These are phyloP conservation scores for Otolemur crassicaudatus DNA, from an alignment of 2,797 vertebrate species.

Conservation along the genomic window DNA sequence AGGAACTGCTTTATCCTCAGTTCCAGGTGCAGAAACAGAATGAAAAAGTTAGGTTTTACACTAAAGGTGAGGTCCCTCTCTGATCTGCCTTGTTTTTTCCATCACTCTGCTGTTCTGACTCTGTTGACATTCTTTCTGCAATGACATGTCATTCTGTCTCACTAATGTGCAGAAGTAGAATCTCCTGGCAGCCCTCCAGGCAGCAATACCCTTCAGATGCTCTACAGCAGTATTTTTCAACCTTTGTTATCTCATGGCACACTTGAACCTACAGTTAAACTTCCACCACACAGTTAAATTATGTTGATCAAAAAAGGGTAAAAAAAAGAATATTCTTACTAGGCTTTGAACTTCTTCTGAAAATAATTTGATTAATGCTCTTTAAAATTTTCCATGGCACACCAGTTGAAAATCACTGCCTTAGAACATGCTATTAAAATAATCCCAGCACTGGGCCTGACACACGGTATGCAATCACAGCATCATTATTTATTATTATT, in stretches of 20 bases:
- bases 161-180: background rate
- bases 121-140: background rate
- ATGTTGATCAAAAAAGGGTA: no score
- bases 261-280: no score
- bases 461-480: background rate
- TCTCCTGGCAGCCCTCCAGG: background rate
- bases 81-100: background rate
- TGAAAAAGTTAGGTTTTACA: conserved; percentile 1
- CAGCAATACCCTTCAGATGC: background rate
- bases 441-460: background rate
- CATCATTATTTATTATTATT: background rate
- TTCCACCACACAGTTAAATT: no score
- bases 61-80: background rate
- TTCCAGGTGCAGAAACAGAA: background rate
- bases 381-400: no score
- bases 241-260: no score
- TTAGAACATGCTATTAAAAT: background rate
- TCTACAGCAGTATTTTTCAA: background rate
- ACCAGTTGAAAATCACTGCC: no score
- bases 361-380: no score
- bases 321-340: no score
- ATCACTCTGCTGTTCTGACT: background rate
- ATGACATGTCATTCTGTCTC: background rate
- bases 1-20: background rate
- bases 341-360: no score